Conservation (phyloP, 2,888 invertebrate species). For the Beris chalybata region DNA sequence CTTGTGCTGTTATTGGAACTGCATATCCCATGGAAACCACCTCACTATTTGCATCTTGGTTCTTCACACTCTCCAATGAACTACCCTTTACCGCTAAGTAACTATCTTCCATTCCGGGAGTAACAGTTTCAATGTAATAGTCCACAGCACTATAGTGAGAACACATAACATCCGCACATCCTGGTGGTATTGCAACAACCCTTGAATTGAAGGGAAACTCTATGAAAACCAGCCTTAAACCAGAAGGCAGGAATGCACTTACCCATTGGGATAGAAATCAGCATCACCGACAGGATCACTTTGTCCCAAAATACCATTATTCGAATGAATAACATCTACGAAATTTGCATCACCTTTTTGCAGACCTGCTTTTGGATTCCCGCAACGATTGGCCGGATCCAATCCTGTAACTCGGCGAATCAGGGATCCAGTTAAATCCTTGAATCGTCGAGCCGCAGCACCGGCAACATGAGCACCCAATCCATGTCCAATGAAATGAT, state of each 20-base stretch:
- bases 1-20: constrained; percentile 47
- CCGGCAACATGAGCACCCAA: constrained; percentile 53
- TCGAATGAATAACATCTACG: constrained; percentile 46
- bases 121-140: constrained; percentile 53
- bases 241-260: not conserved
- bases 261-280: constrained; percentile 53
- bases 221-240: too few species aligned
- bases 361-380: constrained; percentile 45
- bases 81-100: constrained; percentile 52
- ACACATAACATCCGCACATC: constrained; percentile 49
- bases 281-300: constrained; percentile 47
- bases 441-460: constrained; percentile 48
- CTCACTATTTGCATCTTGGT: constrained; percentile 47
- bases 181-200: constrained; percentile 44
- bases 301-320: constrained; percentile 44
- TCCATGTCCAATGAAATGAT: constrained; percentile 52
- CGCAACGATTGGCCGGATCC: constrained; percentile 48
- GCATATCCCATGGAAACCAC: constrained; percentile 52
- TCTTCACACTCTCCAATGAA: constrained; percentile 49
- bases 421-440: constrained; percentile 48
- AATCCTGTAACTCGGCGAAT: constrained; percentile 53
- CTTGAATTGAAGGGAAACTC: too few species aligned
- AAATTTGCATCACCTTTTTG: constrained; percentile 45
- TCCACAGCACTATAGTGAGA: constrained; percentile 49
- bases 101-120: constrained; percentile 51